phyloP scores from a whole-genome alignment of 1,140 invertebrate species.

The Trichonephila clavata region DNA sequence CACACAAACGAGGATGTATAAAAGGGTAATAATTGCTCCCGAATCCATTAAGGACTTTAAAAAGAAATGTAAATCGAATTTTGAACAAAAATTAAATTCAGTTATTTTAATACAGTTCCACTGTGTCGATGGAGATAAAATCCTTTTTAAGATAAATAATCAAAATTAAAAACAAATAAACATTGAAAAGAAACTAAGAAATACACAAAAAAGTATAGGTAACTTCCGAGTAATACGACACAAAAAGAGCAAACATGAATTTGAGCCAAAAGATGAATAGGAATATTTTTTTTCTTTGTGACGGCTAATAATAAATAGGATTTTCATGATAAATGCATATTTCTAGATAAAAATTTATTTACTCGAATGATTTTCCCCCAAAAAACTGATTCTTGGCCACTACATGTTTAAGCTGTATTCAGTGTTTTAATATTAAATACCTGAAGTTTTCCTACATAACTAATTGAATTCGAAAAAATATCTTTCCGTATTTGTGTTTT shows the following conservation, averaged over 20 bases:
- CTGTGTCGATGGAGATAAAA: background rate
- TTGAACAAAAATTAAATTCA: background rate
- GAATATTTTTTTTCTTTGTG: background rate
- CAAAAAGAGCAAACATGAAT: background rate
- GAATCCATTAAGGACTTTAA: too few relatives aligned
- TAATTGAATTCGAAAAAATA: conserved; percentile 11
- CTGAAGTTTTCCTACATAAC: background rate
- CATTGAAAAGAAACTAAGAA: too few relatives aligned
- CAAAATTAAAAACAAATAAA: background rate
- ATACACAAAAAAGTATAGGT: too few relatives aligned
- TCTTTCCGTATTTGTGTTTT: background rate
- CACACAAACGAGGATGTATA: too few relatives aligned
- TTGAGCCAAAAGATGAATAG: conserved; percentile 9
- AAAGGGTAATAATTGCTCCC: too few relatives aligned
- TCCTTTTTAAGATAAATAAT: background rate
- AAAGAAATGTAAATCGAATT: too few relatives aligned
- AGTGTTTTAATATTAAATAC: conserved; percentile 1
- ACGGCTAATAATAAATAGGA: conserved; percentile 1
- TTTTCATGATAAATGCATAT: background rate
- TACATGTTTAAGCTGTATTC: background rate
- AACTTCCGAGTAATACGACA: background rate
- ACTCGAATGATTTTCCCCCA: background rate
- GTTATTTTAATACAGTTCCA: background rate
- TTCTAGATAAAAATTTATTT: background rate
- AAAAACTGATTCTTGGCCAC: background rate